Evolutionary conservation across 1,140 invertebrate genomes (phyloP).

Genomic region (Rhysida immarginata): DNA sequence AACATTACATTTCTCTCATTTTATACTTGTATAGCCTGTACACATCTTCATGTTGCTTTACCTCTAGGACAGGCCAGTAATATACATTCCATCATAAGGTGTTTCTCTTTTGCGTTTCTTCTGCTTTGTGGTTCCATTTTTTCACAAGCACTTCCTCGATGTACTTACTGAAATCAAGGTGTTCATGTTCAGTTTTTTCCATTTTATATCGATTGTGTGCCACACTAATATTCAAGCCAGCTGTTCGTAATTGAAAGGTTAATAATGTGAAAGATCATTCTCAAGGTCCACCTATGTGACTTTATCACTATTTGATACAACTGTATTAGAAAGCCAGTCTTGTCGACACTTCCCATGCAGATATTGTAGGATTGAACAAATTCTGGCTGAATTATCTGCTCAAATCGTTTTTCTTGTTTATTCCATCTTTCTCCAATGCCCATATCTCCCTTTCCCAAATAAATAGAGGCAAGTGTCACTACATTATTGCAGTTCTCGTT

Average conservation of each 20-base stretch:
- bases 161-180: constrained; percentile 6
- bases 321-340: constrained; percentile 19
- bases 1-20: constrained; percentile 16
- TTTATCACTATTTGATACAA: constrained; percentile 20
- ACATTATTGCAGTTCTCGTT: neutral
- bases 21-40: constrained; percentile 9
- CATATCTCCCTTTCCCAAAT: neutral
- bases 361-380: constrained; percentile 27
- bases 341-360: constrained; percentile 29
- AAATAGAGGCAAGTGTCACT: neutral
- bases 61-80: constrained; percentile 11
- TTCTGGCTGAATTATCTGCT: constrained; percentile 23
- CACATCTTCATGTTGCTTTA: constrained; percentile 8
- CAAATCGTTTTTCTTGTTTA: constrained; percentile 19
- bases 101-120: constrained; percentile 3
- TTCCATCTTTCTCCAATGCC: constrained; percentile 11
- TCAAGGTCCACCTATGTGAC: constrained; percentile 23
- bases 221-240: constrained; percentile 22
- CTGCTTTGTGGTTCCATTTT: neutral
- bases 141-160: constrained; percentile 2
- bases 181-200: constrained; percentile 8
- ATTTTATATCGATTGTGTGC: constrained; percentile 7
- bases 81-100: constrained; percentile 12
- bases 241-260: constrained; percentile 22
- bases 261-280: constrained; percentile 21